Evolutionary conservation across 2,797 vertebrate genomes (phyloP).

Genomic region (Telmatherina bonti): DNA sequence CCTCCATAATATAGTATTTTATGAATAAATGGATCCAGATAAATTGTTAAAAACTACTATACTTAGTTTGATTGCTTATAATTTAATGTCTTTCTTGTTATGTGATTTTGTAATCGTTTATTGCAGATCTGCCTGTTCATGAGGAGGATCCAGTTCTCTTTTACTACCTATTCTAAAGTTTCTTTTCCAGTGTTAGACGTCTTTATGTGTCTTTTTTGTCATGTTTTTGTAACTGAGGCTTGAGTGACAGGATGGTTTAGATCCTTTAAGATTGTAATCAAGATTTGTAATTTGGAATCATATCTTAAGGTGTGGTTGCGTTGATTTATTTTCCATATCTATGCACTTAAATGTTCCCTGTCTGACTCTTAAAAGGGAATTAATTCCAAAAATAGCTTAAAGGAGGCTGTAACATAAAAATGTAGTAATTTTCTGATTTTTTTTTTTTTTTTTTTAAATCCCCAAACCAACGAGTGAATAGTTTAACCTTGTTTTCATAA

Average conservation of each 20-base stretch:
- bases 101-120: neutral
- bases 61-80: neutral
- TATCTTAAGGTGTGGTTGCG: neutral
- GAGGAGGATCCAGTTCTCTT: neutral
- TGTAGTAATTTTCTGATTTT: neutral
- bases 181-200: neutral
- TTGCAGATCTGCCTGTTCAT: neutral
- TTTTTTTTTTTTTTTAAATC: neutral
- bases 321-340: neutral
- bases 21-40: neutral
- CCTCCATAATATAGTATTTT: neutral
- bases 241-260: neutral
- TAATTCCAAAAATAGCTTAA: neutral
- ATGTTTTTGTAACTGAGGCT: neutral
- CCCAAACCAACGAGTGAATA: neutral
- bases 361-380: neutral
- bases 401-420: neutral
- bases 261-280: neutral
- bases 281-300: neutral
- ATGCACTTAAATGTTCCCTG: neutral
- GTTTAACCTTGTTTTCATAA: neutral
- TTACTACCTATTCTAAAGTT: neutral
- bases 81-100: neutral
- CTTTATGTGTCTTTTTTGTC: too few species aligned
- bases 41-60: neutral